phyloP scores from a whole-genome alignment of 2,113 vertebrate species.

The Morone saxatilis region DNA sequence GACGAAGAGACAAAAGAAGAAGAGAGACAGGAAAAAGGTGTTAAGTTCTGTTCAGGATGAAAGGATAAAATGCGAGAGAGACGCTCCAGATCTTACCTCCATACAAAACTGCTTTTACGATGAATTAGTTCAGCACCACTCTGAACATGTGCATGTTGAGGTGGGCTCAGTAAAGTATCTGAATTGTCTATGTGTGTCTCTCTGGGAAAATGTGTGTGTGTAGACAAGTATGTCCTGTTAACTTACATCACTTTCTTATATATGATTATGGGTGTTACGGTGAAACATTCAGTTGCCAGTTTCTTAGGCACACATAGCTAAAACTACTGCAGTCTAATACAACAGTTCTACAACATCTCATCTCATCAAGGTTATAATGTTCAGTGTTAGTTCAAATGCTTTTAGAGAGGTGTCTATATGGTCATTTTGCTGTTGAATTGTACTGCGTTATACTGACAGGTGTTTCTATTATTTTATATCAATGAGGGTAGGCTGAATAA shows the following conservation, averaged over 20 bases:
- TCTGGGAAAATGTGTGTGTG: not conserved
- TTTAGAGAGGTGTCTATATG: not conserved
- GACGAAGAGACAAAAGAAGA: conserved; percentile 12
- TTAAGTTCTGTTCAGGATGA: conserved; percentile 27
- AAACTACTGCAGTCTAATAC: not conserved
- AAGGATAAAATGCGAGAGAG: conserved; percentile 35
- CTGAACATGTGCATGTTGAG: not conserved
- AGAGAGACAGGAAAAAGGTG: not conserved
- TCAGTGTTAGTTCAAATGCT: not conserved
- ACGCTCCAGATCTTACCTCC: conserved; percentile 27
- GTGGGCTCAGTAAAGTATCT: conserved; percentile 4
- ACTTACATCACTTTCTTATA: not conserved
- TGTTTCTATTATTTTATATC: not conserved
- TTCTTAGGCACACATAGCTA: not conserved
- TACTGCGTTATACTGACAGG: not conserved
- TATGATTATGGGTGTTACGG: not conserved
- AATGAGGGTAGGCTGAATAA: not conserved
- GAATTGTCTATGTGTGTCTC: not conserved
- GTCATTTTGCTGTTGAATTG: not conserved
- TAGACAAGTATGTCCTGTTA: not conserved
- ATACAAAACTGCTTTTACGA: conserved; percentile 40
- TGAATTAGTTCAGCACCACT: conserved; percentile 46
- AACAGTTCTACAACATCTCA: not conserved
- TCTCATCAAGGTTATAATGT: no score
- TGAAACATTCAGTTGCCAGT: not conserved